phyloP scores from a whole-genome alignment of 1,140 invertebrate species.

The Hycleus phaleratus region DNA sequence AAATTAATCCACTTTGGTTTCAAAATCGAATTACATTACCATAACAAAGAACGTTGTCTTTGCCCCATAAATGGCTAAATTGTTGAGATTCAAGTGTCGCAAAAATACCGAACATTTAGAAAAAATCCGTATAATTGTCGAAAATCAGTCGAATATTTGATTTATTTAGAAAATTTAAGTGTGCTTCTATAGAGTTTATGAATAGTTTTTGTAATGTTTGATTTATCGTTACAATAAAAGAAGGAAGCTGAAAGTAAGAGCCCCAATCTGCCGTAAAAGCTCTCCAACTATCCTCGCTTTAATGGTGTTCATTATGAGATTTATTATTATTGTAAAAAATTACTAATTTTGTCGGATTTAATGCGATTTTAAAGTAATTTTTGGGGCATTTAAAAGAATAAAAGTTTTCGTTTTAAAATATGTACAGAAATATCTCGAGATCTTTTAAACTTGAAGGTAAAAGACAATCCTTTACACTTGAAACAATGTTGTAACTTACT shows the following conservation, averaged over 20 bases:
- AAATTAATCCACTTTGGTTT: background rate
- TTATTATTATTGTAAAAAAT: background rate
- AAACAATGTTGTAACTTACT: conserved; percentile 7
- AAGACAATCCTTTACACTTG: conserved; percentile 14
- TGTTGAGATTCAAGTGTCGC: conserved; percentile 6
- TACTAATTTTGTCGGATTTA: background rate
- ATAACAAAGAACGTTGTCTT: conserved; percentile 1
- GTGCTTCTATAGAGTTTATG: conserved; percentile 13
- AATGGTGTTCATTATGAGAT: conserved; percentile 2
- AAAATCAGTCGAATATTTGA: too few species aligned
- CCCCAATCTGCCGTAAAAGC: background rate
- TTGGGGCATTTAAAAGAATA: background rate
- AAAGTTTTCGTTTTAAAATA: conserved; percentile 1
- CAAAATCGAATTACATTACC: background rate
- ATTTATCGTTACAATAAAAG: conserved; percentile 11
- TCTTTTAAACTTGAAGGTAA: conserved; percentile 5
- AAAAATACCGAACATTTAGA: background rate
- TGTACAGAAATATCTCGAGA: conserved; percentile 9
- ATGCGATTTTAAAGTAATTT: background rate
- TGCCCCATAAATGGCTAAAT: background rate
- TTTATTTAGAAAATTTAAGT: background rate
- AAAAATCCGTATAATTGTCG: too few species aligned
- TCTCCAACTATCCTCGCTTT: too few species aligned
- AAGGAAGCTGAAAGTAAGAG: conserved; percentile 10
- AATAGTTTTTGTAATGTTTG: conserved; percentile 5